phyloP scores from a whole-genome alignment of 2,113 vertebrate species.

The Crotophaga sulcirostris region DNA sequence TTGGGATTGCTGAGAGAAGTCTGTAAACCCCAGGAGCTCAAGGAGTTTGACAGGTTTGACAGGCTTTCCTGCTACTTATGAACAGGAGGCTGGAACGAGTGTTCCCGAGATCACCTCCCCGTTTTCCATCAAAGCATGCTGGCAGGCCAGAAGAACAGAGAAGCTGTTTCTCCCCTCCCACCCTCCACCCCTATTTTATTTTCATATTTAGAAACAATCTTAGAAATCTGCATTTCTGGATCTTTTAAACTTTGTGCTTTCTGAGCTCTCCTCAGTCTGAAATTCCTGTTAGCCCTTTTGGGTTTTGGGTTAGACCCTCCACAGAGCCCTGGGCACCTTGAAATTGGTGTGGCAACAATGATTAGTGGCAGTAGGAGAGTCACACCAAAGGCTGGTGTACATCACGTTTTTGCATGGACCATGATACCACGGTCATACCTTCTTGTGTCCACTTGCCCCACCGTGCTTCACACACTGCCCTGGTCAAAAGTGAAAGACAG shows the following conservation, averaged over 20 bases:
- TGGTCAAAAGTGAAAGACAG: not conserved
- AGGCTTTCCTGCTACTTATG: slow-evolving; percentile 10
- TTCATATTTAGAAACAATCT: not conserved
- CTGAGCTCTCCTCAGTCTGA: not conserved
- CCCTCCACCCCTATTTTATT: not conserved
- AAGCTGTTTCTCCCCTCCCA: not conserved
- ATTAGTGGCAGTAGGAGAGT: not conserved
- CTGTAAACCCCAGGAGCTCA: slow-evolving; percentile 60
- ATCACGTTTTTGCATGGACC: not conserved
- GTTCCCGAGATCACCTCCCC: not conserved
- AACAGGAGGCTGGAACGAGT: not conserved
- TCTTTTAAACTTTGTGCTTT: not conserved
- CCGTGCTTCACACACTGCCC: accelerated
- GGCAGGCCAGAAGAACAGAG: not conserved
- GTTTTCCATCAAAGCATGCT: not conserved
- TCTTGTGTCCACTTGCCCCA: not conserved
- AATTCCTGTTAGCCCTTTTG: not conserved
- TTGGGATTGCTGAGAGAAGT: slow-evolving; percentile 56
- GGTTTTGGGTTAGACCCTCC: not conserved
- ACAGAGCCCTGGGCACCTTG: not conserved
- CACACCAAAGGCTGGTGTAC: not conserved
- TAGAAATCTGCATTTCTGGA: not conserved
- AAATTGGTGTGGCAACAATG: not conserved
- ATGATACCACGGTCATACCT: not conserved
- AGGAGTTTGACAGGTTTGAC: slow-evolving; percentile 46